phyloP scores from a whole-genome alignment of 53 echinoderm and acorn worm genomes.

The Glandiceps talaboti region DNA sequence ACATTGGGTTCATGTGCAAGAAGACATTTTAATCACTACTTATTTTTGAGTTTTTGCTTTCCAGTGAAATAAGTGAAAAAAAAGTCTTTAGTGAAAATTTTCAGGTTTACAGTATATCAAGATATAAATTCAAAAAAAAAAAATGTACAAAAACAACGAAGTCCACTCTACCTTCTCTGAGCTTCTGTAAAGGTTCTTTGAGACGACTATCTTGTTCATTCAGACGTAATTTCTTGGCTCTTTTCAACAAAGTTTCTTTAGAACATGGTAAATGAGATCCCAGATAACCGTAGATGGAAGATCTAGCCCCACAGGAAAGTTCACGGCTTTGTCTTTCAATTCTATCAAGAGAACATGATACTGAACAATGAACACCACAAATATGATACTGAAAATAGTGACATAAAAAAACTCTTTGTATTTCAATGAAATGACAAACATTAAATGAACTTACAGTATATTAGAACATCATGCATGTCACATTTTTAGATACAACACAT shows the following conservation, averaged over 20 bases:
- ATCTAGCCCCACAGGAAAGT: slow-evolving; percentile 60
- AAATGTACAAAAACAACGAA: neutral
- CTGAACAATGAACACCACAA: no score
- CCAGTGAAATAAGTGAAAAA: neutral
- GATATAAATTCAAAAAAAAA: no score
- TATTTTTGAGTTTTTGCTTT: neutral
- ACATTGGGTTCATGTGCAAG: no score
- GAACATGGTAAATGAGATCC: slow-evolving; percentile 78
- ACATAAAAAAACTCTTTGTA: no score
- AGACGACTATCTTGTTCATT: slow-evolving; percentile 70
- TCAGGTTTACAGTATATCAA: no score
- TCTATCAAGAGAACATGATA: slow-evolving; percentile 20
- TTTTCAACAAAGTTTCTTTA: slow-evolving; percentile 79
- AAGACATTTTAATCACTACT: no score
- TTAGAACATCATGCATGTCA: no score
- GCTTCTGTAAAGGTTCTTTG: slow-evolving; percentile 76
- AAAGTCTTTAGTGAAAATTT: neutral
- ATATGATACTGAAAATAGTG: no score
- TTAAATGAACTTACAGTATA: no score
- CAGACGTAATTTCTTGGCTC: slow-evolving; percentile 90
- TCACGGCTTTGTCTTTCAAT: slow-evolving; percentile 67
- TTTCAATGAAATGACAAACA: no score
- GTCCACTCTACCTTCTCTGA: slow-evolving; percentile 57
- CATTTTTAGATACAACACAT: no score
- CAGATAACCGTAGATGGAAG: slow-evolving; percentile 67